These are phyloP conservation scores for Chymomyza fuscimana DNA, from an alignment of 2,888 invertebrate species.

Conservation along the genomic window DNA sequence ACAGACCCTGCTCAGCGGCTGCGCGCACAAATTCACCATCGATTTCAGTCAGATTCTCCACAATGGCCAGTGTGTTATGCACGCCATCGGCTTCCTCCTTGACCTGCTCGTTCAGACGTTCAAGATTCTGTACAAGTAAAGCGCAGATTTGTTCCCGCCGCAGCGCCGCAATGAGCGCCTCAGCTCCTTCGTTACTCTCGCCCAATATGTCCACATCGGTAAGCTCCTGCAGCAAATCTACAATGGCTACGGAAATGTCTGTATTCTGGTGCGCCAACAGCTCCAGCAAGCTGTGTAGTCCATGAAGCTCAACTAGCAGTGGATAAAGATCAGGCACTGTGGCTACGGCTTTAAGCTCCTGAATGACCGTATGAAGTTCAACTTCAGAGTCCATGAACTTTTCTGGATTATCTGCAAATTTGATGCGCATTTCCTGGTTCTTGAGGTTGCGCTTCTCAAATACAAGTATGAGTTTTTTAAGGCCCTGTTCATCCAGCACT, in stretches of 20 bases:
- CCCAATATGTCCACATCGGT: conserved; percentile 96
- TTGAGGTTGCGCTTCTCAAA: conserved; percentile 96
- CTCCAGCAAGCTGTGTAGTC: conserved; percentile 94
- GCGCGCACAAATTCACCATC: conserved; percentile 90
- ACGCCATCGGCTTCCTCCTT: conserved; percentile 98
- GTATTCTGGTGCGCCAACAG: conserved; percentile 97
- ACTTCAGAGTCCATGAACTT: conserved; percentile 99
- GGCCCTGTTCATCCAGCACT: conserved; percentile 90
- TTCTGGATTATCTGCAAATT: conserved; percentile 97
- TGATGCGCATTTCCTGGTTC: conserved; percentile 98
- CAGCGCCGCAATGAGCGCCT: conserved; percentile 91
- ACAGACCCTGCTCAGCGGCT: conserved; percentile 93
- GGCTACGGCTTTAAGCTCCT: conserved; percentile 94
- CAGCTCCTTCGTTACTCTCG: conserved; percentile 95
- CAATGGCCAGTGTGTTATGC: conserved; percentile 92
- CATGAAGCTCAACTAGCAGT: conserved; percentile 91
- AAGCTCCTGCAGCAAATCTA: conserved; percentile 88
- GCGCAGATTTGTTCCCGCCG: conserved; percentile 94
- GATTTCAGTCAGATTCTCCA: conserved; percentile 97
- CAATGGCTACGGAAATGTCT: conserved; percentile 81
- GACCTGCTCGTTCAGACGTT: conserved; percentile 93
- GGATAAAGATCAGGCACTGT: conserved; percentile 98
- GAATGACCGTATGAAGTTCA: conserved; percentile 92
- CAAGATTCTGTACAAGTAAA: conserved; percentile 94
- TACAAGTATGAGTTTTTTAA: conserved; percentile 93